Evolutionary conservation across 2,888 invertebrate species (phyloP).

Genomic region (Drosophila pseudotalamancana): DNA sequence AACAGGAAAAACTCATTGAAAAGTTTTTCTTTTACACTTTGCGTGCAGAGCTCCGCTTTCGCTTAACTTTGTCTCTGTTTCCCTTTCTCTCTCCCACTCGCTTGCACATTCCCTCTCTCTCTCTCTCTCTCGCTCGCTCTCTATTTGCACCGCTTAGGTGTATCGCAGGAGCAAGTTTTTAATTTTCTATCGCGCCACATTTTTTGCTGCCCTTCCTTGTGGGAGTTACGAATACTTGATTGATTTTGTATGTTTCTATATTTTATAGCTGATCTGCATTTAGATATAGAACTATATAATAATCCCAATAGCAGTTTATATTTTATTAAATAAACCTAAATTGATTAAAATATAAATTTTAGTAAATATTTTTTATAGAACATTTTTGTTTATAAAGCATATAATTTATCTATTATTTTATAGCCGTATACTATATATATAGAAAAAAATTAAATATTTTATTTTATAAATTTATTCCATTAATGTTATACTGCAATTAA

Average conservation of each 20-base stretch:
- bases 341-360: no score
- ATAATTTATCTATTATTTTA: no score
- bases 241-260: conserved; percentile 7
- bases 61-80: conserved; percentile 4
- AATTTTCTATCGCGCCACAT: conserved; percentile 70
- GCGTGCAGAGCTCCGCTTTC: conserved; percentile 43
- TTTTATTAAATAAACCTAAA: no score
- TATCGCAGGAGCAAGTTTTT: conserved; percentile 79
- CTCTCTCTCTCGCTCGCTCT: neutral
- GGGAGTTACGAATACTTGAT: conserved; percentile 1
- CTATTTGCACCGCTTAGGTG: conserved; percentile 48
- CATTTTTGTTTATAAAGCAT: no score
- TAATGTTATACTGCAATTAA: no score
- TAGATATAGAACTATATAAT: neutral
- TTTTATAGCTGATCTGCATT: neutral
- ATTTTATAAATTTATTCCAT: no score
- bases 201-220: conserved; percentile 1
- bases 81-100: neutral
- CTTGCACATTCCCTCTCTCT: neutral
- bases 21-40: conserved; percentile 80
- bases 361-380: no score
- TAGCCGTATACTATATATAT: no score
- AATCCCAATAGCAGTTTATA: no score
- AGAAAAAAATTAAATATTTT: no score
- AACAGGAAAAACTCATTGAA: conserved; percentile 82